Evolutionary conservation across 2,797 vertebrate species (phyloP).

Genomic region (Coranthus polyacanthus): DNA sequence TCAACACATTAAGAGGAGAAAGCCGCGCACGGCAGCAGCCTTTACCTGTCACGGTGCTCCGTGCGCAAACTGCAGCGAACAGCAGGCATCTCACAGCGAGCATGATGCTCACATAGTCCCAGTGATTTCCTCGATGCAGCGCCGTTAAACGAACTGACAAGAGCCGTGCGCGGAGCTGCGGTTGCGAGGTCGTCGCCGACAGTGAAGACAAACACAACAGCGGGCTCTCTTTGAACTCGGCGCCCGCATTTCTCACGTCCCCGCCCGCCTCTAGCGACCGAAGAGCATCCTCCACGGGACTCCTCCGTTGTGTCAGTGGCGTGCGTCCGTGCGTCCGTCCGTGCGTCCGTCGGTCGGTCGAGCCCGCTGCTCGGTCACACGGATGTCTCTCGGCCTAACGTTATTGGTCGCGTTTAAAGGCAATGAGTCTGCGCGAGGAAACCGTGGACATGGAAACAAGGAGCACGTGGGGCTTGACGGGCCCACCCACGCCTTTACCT

Average conservation of each 20-base stretch:
- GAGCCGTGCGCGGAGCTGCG: no score
- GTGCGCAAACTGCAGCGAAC: slow-evolving; percentile 86
- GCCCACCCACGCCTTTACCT: slow-evolving; percentile 25
- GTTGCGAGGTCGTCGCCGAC: slow-evolving; percentile 41
- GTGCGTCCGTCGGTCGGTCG: slow-evolving; percentile 9
- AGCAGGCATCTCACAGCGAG: slow-evolving; percentile 89
- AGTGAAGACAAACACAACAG: slow-evolving; percentile 32
- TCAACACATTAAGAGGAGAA: no score
- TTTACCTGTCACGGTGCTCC: slow-evolving; percentile 87
- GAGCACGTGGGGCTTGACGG: slow-evolving; percentile 66
- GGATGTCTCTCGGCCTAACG: slow-evolving; percentile 17
- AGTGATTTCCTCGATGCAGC: slow-evolving; percentile 64
- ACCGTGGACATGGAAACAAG: slow-evolving; percentile 47
- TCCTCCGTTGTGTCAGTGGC: slow-evolving; percentile 11
- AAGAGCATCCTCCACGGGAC: slow-evolving; percentile 1
- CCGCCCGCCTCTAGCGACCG: background rate
- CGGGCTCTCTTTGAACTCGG: slow-evolving; percentile 41
- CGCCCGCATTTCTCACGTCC: slow-evolving; percentile 65
- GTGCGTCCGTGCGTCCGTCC: slow-evolving; percentile 20
- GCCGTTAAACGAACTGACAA: slow-evolving; percentile 58
- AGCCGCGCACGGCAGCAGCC: slow-evolving; percentile 19
- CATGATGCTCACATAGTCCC: slow-evolving; percentile 92
- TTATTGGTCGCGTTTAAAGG: slow-evolving; percentile 10
- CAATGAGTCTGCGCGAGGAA: slow-evolving; percentile 60
- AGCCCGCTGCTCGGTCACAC: background rate